phyloP scores from a whole-genome alignment of 2,797 vertebrate species.

The Smutsia temminckii region DNA sequence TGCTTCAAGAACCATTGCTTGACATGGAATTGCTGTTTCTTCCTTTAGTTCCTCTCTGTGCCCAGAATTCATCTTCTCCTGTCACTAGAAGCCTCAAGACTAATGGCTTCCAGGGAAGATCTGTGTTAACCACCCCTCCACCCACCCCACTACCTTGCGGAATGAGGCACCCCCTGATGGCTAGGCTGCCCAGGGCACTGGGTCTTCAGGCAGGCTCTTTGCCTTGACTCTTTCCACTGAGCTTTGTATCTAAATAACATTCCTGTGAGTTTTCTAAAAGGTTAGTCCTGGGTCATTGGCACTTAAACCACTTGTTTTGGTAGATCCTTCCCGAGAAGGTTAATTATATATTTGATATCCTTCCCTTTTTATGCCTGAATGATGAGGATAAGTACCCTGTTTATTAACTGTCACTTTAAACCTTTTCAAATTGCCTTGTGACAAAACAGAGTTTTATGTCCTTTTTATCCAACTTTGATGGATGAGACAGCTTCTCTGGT shows the following conservation, averaged over 20 bases:
- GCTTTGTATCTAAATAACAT: conserved; percentile 69
- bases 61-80: accelerated
- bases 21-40: neutral
- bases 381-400: conserved; percentile 52
- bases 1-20: neutral
- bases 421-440: conserved; percentile 50
- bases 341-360: conserved; percentile 76
- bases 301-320: conserved; percentile 71
- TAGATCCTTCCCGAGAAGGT: conserved; percentile 59
- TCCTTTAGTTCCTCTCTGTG: neutral
- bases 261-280: conserved; percentile 69
- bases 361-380: conserved; percentile 73
- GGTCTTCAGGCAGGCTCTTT: conserved; percentile 47
- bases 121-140: neutral
- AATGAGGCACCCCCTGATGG: neutral
- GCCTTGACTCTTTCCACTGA: conserved; percentile 62
- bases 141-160: neutral
- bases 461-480: conserved; percentile 61
- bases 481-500: conserved; percentile 31
- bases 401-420: conserved; percentile 72
- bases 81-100: neutral
- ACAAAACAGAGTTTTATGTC: conserved; percentile 60
- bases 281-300: conserved; percentile 74
- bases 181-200: neutral
- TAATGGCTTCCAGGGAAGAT: neutral